phyloP scores from a whole-genome alignment of 2,113 vertebrate genomes.

The Sphaerodactylus townsendi region DNA sequence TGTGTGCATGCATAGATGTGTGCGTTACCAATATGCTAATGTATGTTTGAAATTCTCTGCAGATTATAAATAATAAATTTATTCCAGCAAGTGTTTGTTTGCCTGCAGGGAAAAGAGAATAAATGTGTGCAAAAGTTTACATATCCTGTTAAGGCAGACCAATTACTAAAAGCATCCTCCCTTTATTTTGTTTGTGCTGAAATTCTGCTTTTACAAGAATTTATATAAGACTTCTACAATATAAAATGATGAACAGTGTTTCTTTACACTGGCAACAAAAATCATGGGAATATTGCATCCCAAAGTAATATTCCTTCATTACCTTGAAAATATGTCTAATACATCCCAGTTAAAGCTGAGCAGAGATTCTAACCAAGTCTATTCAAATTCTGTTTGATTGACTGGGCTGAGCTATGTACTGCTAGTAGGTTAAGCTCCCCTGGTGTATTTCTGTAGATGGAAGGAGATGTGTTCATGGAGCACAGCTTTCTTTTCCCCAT shows the following conservation, averaged over 20 bases:
- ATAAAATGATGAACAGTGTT: not conserved
- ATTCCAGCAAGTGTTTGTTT: not conserved
- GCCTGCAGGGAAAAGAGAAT: slow-evolving; percentile 28
- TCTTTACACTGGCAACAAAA: not conserved
- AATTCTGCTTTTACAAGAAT: not conserved
- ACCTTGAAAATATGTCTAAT: too few relatives aligned
- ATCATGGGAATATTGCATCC: not conserved
- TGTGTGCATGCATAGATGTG: too few relatives aligned
- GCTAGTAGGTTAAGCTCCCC: too few relatives aligned
- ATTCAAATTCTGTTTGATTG: too few relatives aligned
- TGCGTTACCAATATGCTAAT: not conserved
- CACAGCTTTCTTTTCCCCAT: too few relatives aligned
- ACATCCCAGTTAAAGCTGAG: too few relatives aligned
- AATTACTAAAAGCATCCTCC: not conserved
- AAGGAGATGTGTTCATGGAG: too few relatives aligned
- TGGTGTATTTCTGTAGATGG: too few relatives aligned
- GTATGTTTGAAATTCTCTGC: not conserved
- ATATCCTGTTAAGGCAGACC: not conserved
- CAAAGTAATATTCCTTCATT: not conserved
- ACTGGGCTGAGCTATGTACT: too few relatives aligned
- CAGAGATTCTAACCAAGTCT: too few relatives aligned
- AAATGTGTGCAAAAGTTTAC: slow-evolving; percentile 25
- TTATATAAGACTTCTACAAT: not conserved
- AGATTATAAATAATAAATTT: not conserved
- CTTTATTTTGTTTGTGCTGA: not conserved